Evolutionary conservation across 2,113 vertebrate species (phyloP).

Genomic region (Oncorhynchus mykiss): DNA sequence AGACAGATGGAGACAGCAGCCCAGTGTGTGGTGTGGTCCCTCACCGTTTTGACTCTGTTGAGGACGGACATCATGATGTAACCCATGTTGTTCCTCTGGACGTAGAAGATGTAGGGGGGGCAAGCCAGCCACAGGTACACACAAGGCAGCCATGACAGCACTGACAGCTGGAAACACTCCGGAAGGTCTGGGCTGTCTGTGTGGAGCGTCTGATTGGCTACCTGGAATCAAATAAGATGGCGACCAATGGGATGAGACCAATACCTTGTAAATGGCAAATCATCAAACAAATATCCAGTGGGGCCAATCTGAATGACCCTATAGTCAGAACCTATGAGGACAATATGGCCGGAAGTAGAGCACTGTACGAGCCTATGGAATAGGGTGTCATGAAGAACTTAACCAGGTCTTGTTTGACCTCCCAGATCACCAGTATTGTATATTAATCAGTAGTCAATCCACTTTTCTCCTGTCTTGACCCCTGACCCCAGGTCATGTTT

Average conservation of each 20-base stretch:
- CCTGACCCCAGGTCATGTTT: too few relatives aligned
- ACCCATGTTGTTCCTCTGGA: constrained; percentile 76
- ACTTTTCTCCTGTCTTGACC: too few relatives aligned
- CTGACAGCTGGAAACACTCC: constrained; percentile 89
- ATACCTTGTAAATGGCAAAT: neutral
- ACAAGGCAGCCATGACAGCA: constrained; percentile 89
- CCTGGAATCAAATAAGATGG: constrained; percentile 65
- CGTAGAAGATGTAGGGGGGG: constrained; percentile 84
- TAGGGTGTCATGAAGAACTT: too few relatives aligned
- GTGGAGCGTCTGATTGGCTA: constrained; percentile 83
- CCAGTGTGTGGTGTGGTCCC: constrained; percentile 19
- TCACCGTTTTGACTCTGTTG: constrained; percentile 91
- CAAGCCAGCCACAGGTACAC: constrained; percentile 83
- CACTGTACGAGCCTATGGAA: too few relatives aligned
- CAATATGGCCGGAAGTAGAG: too few relatives aligned
- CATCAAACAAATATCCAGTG: neutral
- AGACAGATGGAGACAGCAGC: too few relatives aligned
- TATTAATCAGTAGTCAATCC: too few relatives aligned
- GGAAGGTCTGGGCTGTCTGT: constrained; percentile 85
- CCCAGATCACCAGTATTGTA: too few relatives aligned
- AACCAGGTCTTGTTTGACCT: too few relatives aligned
- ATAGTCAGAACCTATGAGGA: too few relatives aligned
- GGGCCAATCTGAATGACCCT: too few relatives aligned
- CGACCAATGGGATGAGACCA: neutral
- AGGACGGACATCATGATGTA: constrained; percentile 90